Evolutionary conservation across 2,888 invertebrate species (phyloP).

Genomic region (Achlya flavicornis): DNA sequence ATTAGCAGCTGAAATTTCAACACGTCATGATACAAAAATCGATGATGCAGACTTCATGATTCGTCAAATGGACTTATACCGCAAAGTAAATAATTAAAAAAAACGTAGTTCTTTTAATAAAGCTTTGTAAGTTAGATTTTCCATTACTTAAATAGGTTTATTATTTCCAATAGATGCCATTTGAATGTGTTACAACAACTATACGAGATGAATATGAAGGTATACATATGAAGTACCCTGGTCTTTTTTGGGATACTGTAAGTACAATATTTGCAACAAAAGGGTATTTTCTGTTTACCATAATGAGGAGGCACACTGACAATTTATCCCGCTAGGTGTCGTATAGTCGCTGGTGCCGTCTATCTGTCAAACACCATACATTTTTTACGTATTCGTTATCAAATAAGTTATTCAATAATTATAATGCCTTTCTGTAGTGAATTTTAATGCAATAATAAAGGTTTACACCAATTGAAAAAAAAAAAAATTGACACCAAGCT

Average conservation of each 20-base stretch:
- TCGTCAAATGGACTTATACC: slow-evolving; percentile 42
- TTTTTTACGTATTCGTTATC: no score
- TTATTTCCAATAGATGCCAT: slow-evolving; percentile 37
- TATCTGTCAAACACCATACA: no score
- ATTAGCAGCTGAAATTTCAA: slow-evolving; percentile 32
- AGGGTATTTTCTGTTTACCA: no score
- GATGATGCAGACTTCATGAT: slow-evolving; percentile 54
- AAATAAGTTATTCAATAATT: no score
- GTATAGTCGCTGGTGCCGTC: no score
- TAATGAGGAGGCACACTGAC: no score
- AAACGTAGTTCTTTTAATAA: background rate
- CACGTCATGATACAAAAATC: slow-evolving; percentile 26
- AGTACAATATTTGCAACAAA: slow-evolving; percentile 27
- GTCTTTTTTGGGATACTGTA: slow-evolving; percentile 73
- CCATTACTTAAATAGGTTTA: background rate
- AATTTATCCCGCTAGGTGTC: no score
- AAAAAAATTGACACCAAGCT: no score
- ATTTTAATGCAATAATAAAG: no score
- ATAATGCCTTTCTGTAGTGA: no score
- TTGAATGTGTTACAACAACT: slow-evolving; percentile 47
- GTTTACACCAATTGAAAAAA: no score
- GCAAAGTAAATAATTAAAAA: slow-evolving; percentile 34
- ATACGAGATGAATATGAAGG: slow-evolving; percentile 65
- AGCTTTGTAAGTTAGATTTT: background rate
- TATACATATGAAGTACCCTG: slow-evolving; percentile 63